Conservation (phyloP, 2,113 vertebrate genomes). For the Rousettus leschenaultii region DNA sequence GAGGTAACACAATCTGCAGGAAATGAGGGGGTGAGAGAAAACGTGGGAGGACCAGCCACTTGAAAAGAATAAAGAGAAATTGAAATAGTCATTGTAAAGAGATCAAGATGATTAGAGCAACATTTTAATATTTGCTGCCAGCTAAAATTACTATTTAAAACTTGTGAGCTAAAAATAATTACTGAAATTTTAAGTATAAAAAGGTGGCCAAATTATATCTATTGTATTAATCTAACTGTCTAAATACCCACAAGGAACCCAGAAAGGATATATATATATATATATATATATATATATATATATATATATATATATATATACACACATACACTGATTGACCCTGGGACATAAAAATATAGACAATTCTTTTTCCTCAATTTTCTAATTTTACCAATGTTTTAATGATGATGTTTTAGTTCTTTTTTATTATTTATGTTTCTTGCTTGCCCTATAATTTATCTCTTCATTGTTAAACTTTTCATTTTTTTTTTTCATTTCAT, state of each 20-base stretch:
- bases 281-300: too few species aligned
- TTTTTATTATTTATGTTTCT: neutral
- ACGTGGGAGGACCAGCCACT: too few species aligned
- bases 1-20: neutral
- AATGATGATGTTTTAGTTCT: neutral
- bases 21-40: fast-evolving
- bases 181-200: neutral
- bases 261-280: too few species aligned
- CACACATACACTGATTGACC: neutral
- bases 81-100: too few species aligned
- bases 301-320: too few species aligned
- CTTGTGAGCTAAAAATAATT: neutral
- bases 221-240: neutral
- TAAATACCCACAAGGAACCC: neutral
- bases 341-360: neutral
- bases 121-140: too few species aligned
- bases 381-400: neutral
- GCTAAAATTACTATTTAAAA: neutral
- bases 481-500: neutral
- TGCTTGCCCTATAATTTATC: neutral
- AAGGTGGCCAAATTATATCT: neutral
- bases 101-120: too few species aligned
- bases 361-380: neutral
- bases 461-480: neutral
- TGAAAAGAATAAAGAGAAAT: too few species aligned